phyloP scores from a whole-genome alignment of 2,113 vertebrate species.

The Rhineura floridana region DNA sequence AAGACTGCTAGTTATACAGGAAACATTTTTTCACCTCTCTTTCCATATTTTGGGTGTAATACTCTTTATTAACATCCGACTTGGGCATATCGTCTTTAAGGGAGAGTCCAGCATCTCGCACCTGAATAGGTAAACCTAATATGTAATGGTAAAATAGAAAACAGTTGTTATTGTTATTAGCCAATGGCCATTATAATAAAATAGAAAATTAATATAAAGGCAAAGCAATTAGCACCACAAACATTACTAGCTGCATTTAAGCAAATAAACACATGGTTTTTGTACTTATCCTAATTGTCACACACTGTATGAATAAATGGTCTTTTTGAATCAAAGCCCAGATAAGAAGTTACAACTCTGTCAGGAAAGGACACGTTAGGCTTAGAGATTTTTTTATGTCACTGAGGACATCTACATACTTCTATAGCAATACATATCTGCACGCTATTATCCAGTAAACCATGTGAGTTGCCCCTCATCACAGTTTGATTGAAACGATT shows the following conservation, averaged over 20 bases:
- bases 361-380: neutral
- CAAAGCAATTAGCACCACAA: neutral
- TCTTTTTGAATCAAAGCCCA: neutral
- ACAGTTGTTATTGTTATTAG: too few relatives aligned
- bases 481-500: neutral
- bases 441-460: neutral
- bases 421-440: neutral
- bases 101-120: constrained; percentile 92
- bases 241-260: neutral
- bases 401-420: neutral
- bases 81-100: constrained; percentile 97
- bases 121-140: constrained; percentile 95
- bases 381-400: neutral
- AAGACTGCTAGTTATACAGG: neutral
- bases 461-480: neutral
- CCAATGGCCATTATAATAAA: too few relatives aligned
- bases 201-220: neutral
- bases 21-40: constrained; percentile 82
- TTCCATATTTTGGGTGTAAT: constrained; percentile 99
- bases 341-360: neutral
- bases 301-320: neutral
- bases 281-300: neutral
- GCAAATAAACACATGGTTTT: neutral
- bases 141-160: neutral
- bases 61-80: constrained; percentile 98